Evolutionary conservation across 2,113 vertebrate species (phyloP).

Genomic region (Pteropus alecto): DNA sequence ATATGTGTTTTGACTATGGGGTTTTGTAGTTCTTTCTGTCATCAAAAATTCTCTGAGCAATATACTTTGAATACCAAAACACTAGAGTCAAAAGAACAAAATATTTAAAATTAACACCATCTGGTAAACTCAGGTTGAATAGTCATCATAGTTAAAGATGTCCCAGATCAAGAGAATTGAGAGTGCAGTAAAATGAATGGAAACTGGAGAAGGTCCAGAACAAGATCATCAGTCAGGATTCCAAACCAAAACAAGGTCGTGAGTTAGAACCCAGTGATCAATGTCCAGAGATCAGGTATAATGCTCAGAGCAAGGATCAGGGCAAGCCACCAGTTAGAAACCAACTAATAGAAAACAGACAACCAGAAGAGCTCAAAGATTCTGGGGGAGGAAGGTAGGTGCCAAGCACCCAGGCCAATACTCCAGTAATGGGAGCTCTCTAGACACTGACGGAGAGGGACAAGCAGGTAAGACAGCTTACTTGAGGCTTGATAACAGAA

Average conservation of each 20-base stretch:
- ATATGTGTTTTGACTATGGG: neutral
- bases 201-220: neutral
- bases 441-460: neutral
- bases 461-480: neutral
- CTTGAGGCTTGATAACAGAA: neutral
- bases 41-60: neutral
- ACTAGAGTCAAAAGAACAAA: neutral
- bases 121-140: constrained; percentile 3
- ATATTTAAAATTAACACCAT: neutral
- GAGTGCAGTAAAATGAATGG: neutral
- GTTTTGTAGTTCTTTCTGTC: constrained; percentile 1
- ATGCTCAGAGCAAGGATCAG: neutral
- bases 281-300: neutral
- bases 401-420: neutral
- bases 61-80: neutral
- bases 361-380: neutral
- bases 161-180: neutral
- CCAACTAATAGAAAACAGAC: neutral
- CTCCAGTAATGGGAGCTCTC: neutral
- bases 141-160: neutral
- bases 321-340: neutral
- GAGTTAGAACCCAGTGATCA: neutral
- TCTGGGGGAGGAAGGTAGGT: neutral
- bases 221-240: neutral
- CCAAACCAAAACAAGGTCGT: neutral